phyloP scores from a whole-genome alignment of 2,113 vertebrate genomes.

The Notiomystis cincta region DNA sequence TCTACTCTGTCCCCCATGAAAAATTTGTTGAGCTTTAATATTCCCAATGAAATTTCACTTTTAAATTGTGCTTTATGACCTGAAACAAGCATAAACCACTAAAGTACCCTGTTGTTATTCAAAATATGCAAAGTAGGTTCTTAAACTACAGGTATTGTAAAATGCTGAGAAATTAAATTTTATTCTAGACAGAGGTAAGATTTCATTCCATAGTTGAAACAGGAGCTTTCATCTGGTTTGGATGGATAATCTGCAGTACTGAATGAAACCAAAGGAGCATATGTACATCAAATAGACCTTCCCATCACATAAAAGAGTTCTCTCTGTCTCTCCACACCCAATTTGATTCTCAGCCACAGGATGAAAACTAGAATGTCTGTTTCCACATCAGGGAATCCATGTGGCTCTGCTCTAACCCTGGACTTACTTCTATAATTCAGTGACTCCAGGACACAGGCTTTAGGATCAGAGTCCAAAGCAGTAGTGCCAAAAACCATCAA shows the following conservation, averaged over 20 bases:
- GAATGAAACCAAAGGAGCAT: not conserved
- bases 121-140: not conserved
- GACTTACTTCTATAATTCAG: not conserved
- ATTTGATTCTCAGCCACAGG: not conserved
- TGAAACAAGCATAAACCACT: conserved; percentile 35
- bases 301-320: not conserved
- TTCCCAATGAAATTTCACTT: not conserved
- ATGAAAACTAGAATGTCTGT: not conserved
- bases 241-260: not conserved
- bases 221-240: not conserved
- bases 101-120: not conserved
- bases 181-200: not conserved
- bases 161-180: not conserved
- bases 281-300: not conserved
- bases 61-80: conserved; percentile 29
- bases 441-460: not conserved
- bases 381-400: not conserved
- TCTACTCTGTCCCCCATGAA: not conserved
- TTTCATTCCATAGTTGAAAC: not conserved
- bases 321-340: not conserved
- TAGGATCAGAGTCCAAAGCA: not conserved
- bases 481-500: not conserved
- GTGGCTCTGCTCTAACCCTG: not conserved
- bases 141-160: not conserved
- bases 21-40: not conserved